Evolutionary conservation across 2,797 vertebrate species (phyloP).

Genomic region (Buceros bicornis): DNA sequence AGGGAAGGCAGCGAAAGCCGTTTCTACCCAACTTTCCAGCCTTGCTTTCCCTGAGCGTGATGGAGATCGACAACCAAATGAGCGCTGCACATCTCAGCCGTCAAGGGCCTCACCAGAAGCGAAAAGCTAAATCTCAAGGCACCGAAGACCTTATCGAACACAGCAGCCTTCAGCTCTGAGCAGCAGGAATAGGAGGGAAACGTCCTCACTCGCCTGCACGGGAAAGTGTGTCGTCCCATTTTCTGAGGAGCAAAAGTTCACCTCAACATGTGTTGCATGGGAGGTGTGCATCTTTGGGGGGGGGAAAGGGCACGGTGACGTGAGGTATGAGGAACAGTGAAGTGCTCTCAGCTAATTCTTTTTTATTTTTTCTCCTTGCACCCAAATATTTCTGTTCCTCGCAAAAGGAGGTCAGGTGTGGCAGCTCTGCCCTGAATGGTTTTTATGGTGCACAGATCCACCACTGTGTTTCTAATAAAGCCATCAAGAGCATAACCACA

Average conservation of each 20-base stretch:
- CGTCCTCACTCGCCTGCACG: not conserved
- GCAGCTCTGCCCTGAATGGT: not conserved
- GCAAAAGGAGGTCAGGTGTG: conserved; percentile 40
- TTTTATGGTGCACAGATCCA: not conserved
- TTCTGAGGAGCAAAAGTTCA: conserved; percentile 12
- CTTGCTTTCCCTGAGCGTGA: not conserved
- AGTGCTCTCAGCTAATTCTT: not conserved
- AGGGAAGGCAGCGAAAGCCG: not conserved
- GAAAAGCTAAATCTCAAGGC: not conserved
- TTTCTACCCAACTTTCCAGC: not conserved
- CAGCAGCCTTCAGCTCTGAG: not conserved
- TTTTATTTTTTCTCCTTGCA: accelerated
- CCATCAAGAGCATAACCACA: conserved; percentile 32
- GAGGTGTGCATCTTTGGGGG: not conserved
- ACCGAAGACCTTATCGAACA: not conserved
- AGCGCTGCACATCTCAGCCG: accelerated
- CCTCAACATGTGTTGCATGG: conserved; percentile 57
- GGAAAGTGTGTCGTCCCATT: not conserved
- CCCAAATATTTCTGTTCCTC: conserved; percentile 24
- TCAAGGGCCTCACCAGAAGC: not conserved
- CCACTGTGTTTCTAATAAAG: conserved; percentile 55
- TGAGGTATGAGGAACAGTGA: not conserved
- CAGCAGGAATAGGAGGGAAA: not conserved
- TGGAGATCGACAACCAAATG: not conserved
- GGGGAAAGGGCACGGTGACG: not conserved